Percentiles rank a stretch among this genome's conserved stretches.
Evolutionary conservation across 1,140 invertebrate species (phyloP).

Genomic region (Drosophila yakuba): DNA sequence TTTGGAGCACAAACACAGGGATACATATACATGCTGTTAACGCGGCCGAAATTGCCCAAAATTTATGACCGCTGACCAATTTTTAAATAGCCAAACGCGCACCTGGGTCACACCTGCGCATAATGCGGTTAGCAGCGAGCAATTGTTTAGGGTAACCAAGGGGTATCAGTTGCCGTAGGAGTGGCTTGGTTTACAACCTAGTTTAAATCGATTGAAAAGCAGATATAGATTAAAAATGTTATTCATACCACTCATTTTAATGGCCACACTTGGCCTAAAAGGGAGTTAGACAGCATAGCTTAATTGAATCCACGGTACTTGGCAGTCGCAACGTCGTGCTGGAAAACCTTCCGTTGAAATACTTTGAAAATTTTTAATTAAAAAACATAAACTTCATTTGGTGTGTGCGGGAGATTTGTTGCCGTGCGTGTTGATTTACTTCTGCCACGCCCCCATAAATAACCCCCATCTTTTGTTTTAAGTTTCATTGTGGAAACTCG

Average conservation of each 20-base stretch:
- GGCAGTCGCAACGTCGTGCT: neutral
- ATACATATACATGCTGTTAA: slow-evolving; percentile 21
- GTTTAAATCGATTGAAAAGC: too few species aligned
- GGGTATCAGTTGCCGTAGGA: neutral
- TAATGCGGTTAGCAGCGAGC: slow-evolving; percentile 62
- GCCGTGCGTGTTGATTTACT: slow-evolving; percentile 49
- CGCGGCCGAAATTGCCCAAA: slow-evolving; percentile 33
- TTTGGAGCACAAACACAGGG: slow-evolving; percentile 26
- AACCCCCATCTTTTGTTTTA: neutral
- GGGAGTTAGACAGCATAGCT: neutral
- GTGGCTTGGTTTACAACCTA: too few species aligned
- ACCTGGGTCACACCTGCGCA: slow-evolving; percentile 80
- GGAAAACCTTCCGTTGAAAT: neutral
- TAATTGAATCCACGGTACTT: neutral
- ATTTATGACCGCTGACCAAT: slow-evolving; percentile 77
- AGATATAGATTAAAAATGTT: too few species aligned
- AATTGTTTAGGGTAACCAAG: slow-evolving; percentile 25
- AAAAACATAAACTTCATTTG: slow-evolving; percentile 76
- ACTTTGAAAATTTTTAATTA: slow-evolving; percentile 70
- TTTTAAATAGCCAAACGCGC: slow-evolving; percentile 78
- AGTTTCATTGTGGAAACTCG: slow-evolving; percentile 32
- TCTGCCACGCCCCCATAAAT: slow-evolving; percentile 40
- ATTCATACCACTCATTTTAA: too few species aligned
- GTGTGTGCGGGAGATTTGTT: slow-evolving; percentile 51
- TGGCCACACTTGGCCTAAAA: neutral